phyloP scores from a whole-genome alignment of 2,888 invertebrate species.

The Chaitophorus viminalis region DNA sequence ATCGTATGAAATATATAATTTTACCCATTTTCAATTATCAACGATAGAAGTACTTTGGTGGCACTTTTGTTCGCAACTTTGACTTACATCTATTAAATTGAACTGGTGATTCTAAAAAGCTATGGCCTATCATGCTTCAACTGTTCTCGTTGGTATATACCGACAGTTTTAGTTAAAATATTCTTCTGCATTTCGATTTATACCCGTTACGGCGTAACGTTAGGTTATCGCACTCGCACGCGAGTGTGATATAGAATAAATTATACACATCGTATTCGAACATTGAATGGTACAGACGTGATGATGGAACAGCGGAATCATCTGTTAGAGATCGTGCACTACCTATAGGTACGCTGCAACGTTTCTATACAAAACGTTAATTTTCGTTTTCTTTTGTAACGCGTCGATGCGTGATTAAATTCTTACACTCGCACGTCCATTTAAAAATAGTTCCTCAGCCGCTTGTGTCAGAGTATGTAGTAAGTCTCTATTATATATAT shows the following conservation, averaged over 20 bases:
- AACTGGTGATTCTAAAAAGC: too few species aligned
- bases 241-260: background rate
- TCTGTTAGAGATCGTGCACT: slow-evolving; percentile 38
- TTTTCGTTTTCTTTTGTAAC: slow-evolving; percentile 39
- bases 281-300: background rate
- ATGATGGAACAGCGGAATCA: background rate
- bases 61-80: too few species aligned
- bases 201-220: too few species aligned
- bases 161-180: too few species aligned
- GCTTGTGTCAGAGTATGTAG: background rate
- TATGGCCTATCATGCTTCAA: too few species aligned
- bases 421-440: slow-evolving; percentile 26
- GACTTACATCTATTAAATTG: too few species aligned
- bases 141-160: background rate
- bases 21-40: too few species aligned
- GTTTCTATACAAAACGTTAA: slow-evolving; percentile 38
- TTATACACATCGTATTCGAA: background rate
- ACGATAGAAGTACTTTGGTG: too few species aligned
- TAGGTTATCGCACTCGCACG: background rate
- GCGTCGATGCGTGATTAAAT: slow-evolving; percentile 52
- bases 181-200: too few species aligned
- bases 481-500: background rate
- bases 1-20: too few species aligned
- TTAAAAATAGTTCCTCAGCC: background rate
- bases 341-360: background rate